Evolutionary conservation across 2,888 invertebrate genomes (phyloP).

Genomic region (Sarcophaga carnaria): DNA sequence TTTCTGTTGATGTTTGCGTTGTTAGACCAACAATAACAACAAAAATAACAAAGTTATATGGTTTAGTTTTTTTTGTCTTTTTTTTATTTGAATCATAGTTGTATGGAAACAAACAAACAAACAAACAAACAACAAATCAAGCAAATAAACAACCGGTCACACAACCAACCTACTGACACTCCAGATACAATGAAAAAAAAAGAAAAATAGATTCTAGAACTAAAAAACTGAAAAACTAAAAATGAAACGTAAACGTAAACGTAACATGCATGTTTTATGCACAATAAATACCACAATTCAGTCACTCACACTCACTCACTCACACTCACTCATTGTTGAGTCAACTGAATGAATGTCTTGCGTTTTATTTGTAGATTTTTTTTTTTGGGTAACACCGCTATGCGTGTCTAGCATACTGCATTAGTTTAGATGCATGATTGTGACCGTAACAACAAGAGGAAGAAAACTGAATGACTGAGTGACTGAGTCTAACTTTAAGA

Average conservation of each 20-base stretch:
- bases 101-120: conserved; percentile 54
- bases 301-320: not conserved
- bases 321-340: not conserved
- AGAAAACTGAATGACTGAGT: not conserved
- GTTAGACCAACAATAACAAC: conserved; percentile 36
- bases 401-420: conserved; percentile 66
- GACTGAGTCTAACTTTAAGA: not conserved
- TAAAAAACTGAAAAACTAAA: conserved; percentile 26
- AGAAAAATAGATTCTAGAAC: not conserved
- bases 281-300: conserved; percentile 42
- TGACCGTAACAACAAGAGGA: conserved; percentile 29
- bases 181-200: conserved; percentile 26
- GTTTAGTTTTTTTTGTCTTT: conserved; percentile 16
- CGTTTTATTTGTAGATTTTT: conserved; percentile 10
- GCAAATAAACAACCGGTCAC: conserved; percentile 64
- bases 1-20: conserved; percentile 27
- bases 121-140: conserved; percentile 58
- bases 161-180: conserved; percentile 67
- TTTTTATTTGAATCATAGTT: conserved; percentile 36
- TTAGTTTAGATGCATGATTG: conserved; percentile 63
- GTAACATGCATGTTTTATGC: conserved; percentile 65
- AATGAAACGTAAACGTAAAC: conserved; percentile 48
- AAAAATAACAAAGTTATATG: conserved; percentile 30
- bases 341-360: conserved; percentile 19
- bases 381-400: conserved; percentile 40